Evolutionary conservation across 1,140 invertebrate species (phyloP).

Genomic region (Bombyx mandarina): DNA sequence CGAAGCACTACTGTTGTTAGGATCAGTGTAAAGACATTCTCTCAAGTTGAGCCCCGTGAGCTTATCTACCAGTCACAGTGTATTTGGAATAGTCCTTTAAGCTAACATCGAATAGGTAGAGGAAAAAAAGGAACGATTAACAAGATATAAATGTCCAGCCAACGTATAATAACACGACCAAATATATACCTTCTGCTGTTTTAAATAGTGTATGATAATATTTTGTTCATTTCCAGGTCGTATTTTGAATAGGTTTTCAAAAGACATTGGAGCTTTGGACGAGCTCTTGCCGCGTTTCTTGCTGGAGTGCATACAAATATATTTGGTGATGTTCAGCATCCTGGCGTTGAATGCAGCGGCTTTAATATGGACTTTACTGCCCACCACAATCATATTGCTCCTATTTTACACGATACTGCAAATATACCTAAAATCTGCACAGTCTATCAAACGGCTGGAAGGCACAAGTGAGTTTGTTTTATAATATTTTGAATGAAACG

Average conservation of each 20-base stretch:
- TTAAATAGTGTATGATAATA: neutral
- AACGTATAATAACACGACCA: too few relatives aligned
- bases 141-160: too few relatives aligned
- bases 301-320: conserved; percentile 83
- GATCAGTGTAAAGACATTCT: too few relatives aligned
- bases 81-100: too few relatives aligned
- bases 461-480: conserved; percentile 76
- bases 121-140: too few relatives aligned
- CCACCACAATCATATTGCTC: conserved; percentile 76
- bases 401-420: conserved; percentile 82
- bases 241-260: conserved; percentile 82
- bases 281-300: conserved; percentile 86
- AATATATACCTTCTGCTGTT: too few relatives aligned
- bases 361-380: conserved; percentile 80
- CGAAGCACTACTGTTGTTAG: too few relatives aligned
- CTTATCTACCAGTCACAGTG: too few relatives aligned
- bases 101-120: too few relatives aligned
- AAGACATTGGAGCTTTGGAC: conserved; percentile 85
- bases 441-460: conserved; percentile 89
- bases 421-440: conserved; percentile 86
- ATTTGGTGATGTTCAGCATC: conserved; percentile 75
- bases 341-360: conserved; percentile 80
- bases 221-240: conserved; percentile 60
- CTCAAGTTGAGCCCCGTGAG: too few relatives aligned
- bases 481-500: too few relatives aligned